phyloP scores from a whole-genome alignment of 1,140 invertebrate species.

The Musca domestica region DNA sequence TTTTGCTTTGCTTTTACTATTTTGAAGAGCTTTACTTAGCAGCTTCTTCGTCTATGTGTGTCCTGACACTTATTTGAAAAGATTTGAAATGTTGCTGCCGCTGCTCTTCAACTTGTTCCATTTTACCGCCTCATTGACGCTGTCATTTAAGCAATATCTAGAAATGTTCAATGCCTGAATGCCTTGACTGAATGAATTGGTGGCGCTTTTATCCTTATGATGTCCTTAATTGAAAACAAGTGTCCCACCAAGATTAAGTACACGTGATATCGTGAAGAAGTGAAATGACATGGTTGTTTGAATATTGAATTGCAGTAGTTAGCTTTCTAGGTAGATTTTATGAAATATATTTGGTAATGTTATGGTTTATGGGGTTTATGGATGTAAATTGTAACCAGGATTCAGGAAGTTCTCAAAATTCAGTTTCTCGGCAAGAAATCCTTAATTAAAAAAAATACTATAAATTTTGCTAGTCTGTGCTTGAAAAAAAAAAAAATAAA shows the following conservation, averaged over 20 bases:
- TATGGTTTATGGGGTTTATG: no score
- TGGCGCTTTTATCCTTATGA: slow-evolving; percentile 3
- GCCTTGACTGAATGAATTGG: background rate
- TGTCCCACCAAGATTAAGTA: slow-evolving; percentile 1
- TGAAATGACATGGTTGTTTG: background rate
- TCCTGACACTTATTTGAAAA: slow-evolving; percentile 15
- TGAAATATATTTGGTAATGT: no score
- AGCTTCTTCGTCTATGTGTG: background rate
- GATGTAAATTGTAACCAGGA: no score
- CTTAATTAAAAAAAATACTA: no score
- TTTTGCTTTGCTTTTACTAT: background rate
- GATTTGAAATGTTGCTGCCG: background rate
- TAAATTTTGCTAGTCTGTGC: no score
- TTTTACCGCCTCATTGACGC: slow-evolving; percentile 10
- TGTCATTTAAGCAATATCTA: slow-evolving; percentile 9
- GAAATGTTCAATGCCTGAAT: background rate
- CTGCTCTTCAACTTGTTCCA: background rate
- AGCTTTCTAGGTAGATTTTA: no score
- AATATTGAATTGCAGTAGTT: no score
- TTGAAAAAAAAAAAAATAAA: no score
- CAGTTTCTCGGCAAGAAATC: no score
- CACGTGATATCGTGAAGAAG: slow-evolving; percentile 8
- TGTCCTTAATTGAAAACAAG: slow-evolving; percentile 13
- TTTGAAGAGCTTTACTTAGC: no score
- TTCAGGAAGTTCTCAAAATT: no score